A percentile compares a stretch with the other conserved stretches of the same genome.
Evolutionary conservation across 2,888 invertebrate genomes (phyloP).

Genomic region (Eupithecia subumbrata): DNA sequence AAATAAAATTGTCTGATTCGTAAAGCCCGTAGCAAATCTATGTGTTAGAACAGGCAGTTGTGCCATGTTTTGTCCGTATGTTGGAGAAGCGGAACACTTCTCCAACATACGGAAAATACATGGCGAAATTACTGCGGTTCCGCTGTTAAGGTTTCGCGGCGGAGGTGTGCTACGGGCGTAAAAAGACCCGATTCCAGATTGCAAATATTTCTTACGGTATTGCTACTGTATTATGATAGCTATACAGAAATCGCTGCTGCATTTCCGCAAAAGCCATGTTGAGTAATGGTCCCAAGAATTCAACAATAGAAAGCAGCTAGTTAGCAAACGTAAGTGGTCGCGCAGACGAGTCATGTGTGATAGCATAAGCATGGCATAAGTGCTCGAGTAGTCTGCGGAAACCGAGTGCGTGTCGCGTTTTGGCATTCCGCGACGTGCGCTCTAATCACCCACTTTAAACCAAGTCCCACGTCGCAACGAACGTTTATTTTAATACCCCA

Average conservation of each 20-base stretch:
- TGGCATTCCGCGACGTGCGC: slow-evolving; percentile 64
- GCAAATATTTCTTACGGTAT: neutral
- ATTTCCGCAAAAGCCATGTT: neutral
- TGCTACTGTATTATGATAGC: neutral
- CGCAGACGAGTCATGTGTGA: neutral
- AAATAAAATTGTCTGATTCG: neutral
- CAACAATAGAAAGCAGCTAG: slow-evolving; percentile 2
- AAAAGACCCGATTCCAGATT: neutral
- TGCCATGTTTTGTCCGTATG: too few relatives aligned
- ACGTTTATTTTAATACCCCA: slow-evolving; percentile 77
- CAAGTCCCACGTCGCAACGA: slow-evolving; percentile 68
- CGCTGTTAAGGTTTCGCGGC: too few relatives aligned
- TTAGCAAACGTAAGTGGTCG: slow-evolving; percentile 2
- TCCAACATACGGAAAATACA: too few relatives aligned
- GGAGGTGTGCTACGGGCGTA: too few relatives aligned
- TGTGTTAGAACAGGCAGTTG: too few relatives aligned
- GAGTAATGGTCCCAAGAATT: neutral
- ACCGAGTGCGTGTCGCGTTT: slow-evolving; percentile 62
- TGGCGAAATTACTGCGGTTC: too few relatives aligned
- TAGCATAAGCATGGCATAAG: slow-evolving; percentile 7
- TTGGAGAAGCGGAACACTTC: too few relatives aligned
- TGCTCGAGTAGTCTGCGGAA: slow-evolving; percentile 50
- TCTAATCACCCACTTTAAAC: slow-evolving; percentile 75
- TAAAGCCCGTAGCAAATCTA: too few relatives aligned
- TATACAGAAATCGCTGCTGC: neutral